Evolutionary conservation across 2,888 invertebrate genomes (phyloP).

Genomic region (Chamaedrilus cognettii): DNA sequence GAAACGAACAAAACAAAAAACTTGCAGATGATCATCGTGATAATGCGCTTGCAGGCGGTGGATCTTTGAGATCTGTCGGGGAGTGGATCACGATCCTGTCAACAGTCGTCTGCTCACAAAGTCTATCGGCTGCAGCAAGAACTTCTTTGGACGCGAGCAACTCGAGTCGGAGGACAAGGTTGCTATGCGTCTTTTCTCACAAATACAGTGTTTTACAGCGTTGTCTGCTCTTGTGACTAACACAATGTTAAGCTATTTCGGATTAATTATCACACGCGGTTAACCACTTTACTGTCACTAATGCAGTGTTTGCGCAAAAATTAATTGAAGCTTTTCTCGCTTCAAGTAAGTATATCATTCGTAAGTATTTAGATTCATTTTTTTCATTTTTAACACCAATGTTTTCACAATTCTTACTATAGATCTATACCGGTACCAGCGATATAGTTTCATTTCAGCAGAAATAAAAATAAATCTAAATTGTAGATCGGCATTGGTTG

Average conservation of each 20-base stretch:
- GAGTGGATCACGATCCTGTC: conserved; percentile 86
- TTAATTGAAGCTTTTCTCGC: too few species aligned
- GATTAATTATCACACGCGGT: not conserved
- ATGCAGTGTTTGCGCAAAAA: too few species aligned
- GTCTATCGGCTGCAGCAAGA: conserved; percentile 95
- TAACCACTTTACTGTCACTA: not conserved
- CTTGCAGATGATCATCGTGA: too few species aligned
- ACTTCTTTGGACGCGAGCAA: conserved; percentile 70
- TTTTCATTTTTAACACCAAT: too few species aligned
- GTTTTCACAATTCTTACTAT: too few species aligned
- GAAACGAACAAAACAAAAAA: too few species aligned
- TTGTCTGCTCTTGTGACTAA: not conserved
- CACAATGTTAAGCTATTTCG: not conserved
- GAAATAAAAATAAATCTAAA: too few species aligned
- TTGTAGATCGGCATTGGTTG: too few species aligned
- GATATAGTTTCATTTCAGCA: too few species aligned
- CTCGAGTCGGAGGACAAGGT: conserved; percentile 56
- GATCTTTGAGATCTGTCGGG: conserved; percentile 80
- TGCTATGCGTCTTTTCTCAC: not conserved
- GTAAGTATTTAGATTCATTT: too few species aligned
- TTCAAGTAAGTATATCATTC: too few species aligned
- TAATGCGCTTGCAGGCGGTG: conserved; percentile 30
- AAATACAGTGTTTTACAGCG: not conserved
- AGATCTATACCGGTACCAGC: too few species aligned
- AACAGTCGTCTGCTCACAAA: conserved; percentile 81